phyloP scores from a whole-genome alignment of 2,797 vertebrate genomes.

The Microchirus variegatus region DNA sequence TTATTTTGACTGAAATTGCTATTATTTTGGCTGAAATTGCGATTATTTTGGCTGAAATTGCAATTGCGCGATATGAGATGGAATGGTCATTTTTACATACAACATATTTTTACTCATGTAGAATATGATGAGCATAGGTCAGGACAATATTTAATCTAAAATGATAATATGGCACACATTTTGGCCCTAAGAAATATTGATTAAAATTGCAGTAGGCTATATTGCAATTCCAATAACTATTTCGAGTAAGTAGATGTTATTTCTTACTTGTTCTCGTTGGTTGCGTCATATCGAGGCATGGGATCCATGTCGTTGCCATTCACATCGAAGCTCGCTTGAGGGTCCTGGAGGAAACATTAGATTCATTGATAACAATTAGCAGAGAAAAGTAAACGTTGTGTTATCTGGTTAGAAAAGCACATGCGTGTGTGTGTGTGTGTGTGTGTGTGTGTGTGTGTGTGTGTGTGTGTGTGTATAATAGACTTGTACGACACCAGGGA shows the following conservation, averaged over 20 bases:
- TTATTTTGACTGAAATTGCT: too few species aligned
- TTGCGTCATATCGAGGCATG: constrained; percentile 98
- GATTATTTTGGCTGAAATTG: too few species aligned
- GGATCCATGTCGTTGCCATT: constrained; percentile 98
- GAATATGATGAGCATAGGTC: too few species aligned
- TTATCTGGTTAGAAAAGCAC: constrained; percentile 9
- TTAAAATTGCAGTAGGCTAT: too few species aligned
- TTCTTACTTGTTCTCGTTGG: constrained; percentile 99
- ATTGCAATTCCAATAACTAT: not conserved
- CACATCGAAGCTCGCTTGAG: constrained; percentile 96
- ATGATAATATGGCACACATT: too few species aligned
- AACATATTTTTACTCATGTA: too few species aligned
- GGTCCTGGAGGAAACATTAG: constrained; percentile 85
- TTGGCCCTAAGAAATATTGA: too few species aligned
- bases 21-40: too few species aligned
- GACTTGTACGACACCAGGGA: constrained; percentile 20
- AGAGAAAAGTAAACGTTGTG: constrained; percentile 3
- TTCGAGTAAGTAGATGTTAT: not conserved
- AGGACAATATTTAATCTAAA: too few species aligned
- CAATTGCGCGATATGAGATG: too few species aligned
- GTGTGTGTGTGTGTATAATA: not conserved
- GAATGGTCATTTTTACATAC: too few species aligned
- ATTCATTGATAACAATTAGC: constrained; percentile 5
- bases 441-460: not conserved
- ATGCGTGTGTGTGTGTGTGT: not conserved